Percentiles rank a stretch among this genome's conserved stretches.
Evolutionary conservation across 2,888 invertebrate species (phyloP).

Genomic region (Chymomyza caudatula): DNA sequence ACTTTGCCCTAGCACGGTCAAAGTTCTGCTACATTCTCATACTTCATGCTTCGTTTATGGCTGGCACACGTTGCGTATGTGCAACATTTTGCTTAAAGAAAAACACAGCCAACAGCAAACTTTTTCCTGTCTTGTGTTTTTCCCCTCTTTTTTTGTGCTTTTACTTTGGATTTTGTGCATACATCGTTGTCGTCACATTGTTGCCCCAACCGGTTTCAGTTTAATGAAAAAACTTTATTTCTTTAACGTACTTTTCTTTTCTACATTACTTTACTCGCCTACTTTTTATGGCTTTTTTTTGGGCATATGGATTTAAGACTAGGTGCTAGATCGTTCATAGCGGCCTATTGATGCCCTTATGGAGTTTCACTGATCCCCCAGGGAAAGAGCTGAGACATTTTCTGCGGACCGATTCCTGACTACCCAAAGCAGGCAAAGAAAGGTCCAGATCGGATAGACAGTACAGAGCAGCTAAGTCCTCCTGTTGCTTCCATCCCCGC

Average conservation of each 20-base stretch:
- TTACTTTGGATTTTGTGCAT: background rate
- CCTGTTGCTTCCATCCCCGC: too few relatives aligned
- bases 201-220: background rate
- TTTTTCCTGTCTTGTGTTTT: background rate
- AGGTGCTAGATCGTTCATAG: too few relatives aligned
- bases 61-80: background rate
- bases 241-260: background rate
- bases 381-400: too few relatives aligned
- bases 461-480: too few relatives aligned
- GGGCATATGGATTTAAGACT: too few relatives aligned
- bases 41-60: background rate
- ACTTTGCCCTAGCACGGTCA: background rate
- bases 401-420: too few relatives aligned
- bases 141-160: too few relatives aligned
- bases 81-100: background rate
- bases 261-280: background rate
- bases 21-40: background rate
- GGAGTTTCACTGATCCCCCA: too few relatives aligned
- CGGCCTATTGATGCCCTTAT: too few relatives aligned
- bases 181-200: background rate
- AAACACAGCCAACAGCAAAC: background rate
- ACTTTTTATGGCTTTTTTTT: background rate
- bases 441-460: too few relatives aligned
- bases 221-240: background rate
- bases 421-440: too few relatives aligned